phyloP scores from a whole-genome alignment of 1,140 invertebrate genomes.

The Leptinotarsa defecta region DNA sequence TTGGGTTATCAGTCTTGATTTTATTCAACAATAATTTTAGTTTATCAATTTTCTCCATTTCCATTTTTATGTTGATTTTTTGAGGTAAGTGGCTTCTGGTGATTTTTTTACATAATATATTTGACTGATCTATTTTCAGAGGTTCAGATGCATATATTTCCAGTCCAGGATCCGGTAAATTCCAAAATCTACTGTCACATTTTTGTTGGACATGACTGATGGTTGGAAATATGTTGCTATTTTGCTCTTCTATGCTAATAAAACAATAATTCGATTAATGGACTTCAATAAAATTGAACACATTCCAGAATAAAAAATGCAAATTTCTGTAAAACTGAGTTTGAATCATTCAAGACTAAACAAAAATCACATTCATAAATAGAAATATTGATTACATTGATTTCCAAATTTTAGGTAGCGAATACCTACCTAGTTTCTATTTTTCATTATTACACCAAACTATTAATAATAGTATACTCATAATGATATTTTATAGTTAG shows the following conservation, averaged over 20 bases:
- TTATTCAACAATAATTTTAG: conserved; percentile 52
- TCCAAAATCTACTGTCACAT: conserved; percentile 44
- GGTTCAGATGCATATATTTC: conserved; percentile 18
- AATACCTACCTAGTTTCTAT: too few species aligned
- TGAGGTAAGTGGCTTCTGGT: conserved; percentile 17
- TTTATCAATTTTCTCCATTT: conserved; percentile 41
- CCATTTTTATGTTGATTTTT: conserved; percentile 29
- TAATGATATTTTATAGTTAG: too few species aligned
- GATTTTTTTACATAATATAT: conserved; percentile 30
- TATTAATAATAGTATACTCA: too few species aligned
- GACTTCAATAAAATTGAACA: not conserved
- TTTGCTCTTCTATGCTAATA: conserved; percentile 51
- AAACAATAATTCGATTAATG: conserved; percentile 14
- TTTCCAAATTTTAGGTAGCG: too few species aligned
- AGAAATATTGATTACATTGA: too few species aligned
- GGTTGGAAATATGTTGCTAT: conserved; percentile 58
- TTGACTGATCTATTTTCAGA: conserved; percentile 15
- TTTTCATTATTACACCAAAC: too few species aligned
- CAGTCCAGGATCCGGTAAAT: conserved; percentile 39
- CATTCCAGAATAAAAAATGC: too few species aligned
- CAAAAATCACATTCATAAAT: too few species aligned
- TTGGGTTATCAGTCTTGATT: conserved; percentile 59
- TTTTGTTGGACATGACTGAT: conserved; percentile 62
- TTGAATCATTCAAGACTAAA: too few species aligned
- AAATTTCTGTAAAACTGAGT: too few species aligned